Conservation (phyloP, 2,797 vertebrate species). For the Mareca strepera region DNA sequence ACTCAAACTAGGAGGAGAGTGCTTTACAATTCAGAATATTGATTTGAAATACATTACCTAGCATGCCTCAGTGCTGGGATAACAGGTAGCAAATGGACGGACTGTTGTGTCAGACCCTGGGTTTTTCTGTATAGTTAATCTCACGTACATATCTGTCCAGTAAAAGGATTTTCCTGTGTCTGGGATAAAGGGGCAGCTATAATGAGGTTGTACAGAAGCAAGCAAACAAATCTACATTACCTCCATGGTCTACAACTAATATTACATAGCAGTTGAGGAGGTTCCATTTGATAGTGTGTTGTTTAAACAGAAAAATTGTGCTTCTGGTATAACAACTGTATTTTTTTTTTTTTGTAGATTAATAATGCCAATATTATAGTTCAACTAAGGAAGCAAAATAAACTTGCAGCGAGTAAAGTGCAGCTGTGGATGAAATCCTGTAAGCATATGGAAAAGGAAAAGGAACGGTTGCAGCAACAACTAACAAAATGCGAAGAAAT, state of each 20-base stretch:
- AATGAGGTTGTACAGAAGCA: background rate
- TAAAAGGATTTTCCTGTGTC: background rate
- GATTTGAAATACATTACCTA: background rate
- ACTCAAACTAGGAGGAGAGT: background rate
- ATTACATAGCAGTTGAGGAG: background rate
- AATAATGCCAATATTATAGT: slow-evolving; percentile 67
- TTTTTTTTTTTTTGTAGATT: slow-evolving; percentile 67
- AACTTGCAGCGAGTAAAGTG: slow-evolving; percentile 79
- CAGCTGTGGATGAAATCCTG: slow-evolving; percentile 87
- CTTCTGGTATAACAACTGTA: background rate
- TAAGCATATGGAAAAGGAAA: slow-evolving; percentile 88
- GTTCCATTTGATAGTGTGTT: background rate
- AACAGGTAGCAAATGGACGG: background rate
- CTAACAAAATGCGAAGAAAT: slow-evolving; percentile 58
- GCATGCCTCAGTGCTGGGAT: background rate
- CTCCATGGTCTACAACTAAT: background rate
- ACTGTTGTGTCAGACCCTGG: background rate
- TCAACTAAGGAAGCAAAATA: slow-evolving; percentile 83
- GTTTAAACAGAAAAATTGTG: background rate
- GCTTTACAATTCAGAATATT: background rate
- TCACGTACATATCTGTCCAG: background rate
- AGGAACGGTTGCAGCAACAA: slow-evolving; percentile 77
- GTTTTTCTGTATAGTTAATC: background rate
- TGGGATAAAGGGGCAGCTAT: background rate
- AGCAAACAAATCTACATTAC: background rate